Percentiles rank a stretch among this genome's conserved stretches.
Conservation (phyloP, 2,113 vertebrate species). For the Odocoileus virginianus region DNA sequence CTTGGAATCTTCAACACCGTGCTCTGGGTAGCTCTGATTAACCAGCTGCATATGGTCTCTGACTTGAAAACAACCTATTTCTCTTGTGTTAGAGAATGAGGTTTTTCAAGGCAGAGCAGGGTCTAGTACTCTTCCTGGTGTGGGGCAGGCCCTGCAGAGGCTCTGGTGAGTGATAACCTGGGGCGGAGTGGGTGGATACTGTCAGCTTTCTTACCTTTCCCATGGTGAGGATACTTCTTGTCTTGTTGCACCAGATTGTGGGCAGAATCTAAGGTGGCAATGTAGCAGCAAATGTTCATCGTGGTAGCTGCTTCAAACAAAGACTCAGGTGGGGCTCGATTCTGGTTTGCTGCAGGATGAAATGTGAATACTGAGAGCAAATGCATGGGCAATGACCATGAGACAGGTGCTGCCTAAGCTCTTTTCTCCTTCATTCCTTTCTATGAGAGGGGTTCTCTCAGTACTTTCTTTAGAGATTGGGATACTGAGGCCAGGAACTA, state of each 20-base stretch:
- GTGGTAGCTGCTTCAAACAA: neutral
- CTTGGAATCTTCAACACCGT: neutral
- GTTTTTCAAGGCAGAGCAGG: neutral
- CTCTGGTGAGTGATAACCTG: accelerated
- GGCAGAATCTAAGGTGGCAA: neutral
- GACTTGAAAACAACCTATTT: neutral
- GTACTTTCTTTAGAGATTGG: neutral
- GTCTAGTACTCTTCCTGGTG: neutral
- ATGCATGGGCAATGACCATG: accelerated
- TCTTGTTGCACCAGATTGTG: neutral
- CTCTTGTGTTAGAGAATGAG: neutral
- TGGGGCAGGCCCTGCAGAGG: neutral
- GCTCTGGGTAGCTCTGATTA: neutral
- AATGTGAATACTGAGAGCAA: accelerated
- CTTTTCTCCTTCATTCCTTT: neutral
- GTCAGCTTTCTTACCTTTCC: neutral
- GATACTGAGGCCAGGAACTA: neutral
- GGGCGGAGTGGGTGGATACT: neutral
- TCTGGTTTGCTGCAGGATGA: neutral
- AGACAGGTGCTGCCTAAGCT: neutral
- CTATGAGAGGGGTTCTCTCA: neutral
- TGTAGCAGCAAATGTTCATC: accelerated
- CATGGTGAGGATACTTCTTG: neutral
- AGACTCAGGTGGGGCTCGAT: accelerated
- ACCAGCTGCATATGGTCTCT: neutral